These are phyloP conservation scores for Apoderus coryli DNA, from an alignment of 2,888 invertebrate genomes.

Conservation along the genomic window DNA sequence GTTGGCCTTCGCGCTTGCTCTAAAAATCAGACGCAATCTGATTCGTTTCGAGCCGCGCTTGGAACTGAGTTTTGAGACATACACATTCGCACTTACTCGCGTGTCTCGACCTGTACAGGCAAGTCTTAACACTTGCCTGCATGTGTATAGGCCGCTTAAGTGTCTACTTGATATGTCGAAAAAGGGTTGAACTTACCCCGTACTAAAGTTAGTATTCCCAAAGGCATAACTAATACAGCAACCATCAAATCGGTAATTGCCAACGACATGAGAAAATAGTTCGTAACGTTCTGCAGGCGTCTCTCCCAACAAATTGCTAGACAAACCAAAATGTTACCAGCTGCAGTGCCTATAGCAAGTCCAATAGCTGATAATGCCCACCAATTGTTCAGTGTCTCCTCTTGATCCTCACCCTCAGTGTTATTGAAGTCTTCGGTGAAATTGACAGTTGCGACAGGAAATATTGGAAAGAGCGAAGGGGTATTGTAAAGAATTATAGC, in stretches of 20 bases:
- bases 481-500: conserved; percentile 25
- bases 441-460: conserved; percentile 8
- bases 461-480: conserved; percentile 7
- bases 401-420: too few relatives aligned
- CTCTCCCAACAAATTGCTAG: conserved; percentile 85
- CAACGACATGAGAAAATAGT: conserved; percentile 91
- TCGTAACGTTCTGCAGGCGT: conserved; percentile 89
- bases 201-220: conserved; percentile 71
- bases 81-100: too few relatives aligned
- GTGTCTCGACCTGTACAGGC: too few relatives aligned
- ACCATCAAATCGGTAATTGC: conserved; percentile 93
- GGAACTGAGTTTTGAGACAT: too few relatives aligned
- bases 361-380: conserved; percentile 66
- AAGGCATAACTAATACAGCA: conserved; percentile 88
- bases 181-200: conserved; percentile 62
- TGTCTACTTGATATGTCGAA: too few relatives aligned
- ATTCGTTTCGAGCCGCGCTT: too few relatives aligned
- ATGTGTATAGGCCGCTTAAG: too few relatives aligned
- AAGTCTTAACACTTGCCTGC: too few relatives aligned
- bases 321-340: conserved; percentile 89
- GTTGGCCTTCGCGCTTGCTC: too few relatives aligned
- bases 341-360: conserved; percentile 72
- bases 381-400: conserved; percentile 71
- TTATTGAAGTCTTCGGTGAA: conserved; percentile 17
- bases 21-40: too few relatives aligned